Evolutionary conservation across 2,888 invertebrate species (phyloP).

Genomic region (Caenorhabditis auriculariae): DNA sequence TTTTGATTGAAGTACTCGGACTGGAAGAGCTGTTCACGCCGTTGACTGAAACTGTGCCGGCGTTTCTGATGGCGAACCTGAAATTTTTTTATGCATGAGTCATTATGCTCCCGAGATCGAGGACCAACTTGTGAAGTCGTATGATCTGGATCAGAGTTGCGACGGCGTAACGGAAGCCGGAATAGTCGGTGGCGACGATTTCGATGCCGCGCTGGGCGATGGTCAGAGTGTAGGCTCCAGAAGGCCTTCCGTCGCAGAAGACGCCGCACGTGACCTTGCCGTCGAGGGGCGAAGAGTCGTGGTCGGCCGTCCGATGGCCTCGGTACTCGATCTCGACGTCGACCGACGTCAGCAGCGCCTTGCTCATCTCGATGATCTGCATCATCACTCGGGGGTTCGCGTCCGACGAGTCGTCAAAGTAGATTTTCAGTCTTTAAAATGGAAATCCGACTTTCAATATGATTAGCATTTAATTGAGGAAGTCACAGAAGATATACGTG

Average conservation of each 20-base stretch:
- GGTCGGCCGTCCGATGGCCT: slow-evolving; percentile 42
- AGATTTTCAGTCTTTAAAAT: slow-evolving; percentile 52
- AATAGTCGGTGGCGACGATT: slow-evolving; percentile 69
- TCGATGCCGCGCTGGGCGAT: slow-evolving; percentile 64
- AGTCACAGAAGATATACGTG: too few relatives aligned
- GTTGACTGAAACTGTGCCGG: too few relatives aligned
- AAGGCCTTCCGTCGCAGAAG: slow-evolving; percentile 43
- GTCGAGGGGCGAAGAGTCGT: slow-evolving; percentile 38
- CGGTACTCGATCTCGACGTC: slow-evolving; percentile 53
- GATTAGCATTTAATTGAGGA: too few relatives aligned
- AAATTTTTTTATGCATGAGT: too few relatives aligned
- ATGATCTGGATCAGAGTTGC: slow-evolving; percentile 53
- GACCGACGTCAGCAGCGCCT: slow-evolving; percentile 30
- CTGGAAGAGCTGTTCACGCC: too few relatives aligned
- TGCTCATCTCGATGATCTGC: slow-evolving; percentile 49
- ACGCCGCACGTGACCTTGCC: slow-evolving; percentile 49
- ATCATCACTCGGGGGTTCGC: slow-evolving; percentile 48
- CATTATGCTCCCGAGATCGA: too few relatives aligned
- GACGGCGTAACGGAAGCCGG: slow-evolving; percentile 70
- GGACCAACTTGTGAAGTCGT: slow-evolving; percentile 43
- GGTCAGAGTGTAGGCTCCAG: slow-evolving; percentile 48
- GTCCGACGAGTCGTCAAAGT: slow-evolving; percentile 48
- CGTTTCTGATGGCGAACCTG: too few relatives aligned
- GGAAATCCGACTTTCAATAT: too few relatives aligned
- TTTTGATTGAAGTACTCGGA: too few relatives aligned